Evolutionary conservation across 2,888 invertebrate genomes (phyloP).

Genomic region (Eremobia ochroleuca): DNA sequence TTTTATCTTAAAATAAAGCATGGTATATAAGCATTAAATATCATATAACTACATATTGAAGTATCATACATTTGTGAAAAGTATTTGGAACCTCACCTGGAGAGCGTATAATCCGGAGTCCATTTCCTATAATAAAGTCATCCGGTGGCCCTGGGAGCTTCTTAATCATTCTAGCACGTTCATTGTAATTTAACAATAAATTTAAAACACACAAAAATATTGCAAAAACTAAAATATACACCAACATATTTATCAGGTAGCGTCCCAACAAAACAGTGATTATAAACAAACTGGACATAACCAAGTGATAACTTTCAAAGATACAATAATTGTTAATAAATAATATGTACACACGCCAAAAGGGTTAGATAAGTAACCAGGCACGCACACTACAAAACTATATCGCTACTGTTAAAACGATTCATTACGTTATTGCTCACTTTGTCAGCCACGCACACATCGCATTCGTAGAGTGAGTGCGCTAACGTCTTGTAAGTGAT

Average conservation of each 20-base stretch:
- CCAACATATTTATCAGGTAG: conserved; percentile 53
- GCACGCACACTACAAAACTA: too few species aligned
- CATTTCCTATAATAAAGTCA: conserved; percentile 74
- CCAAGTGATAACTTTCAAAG: not conserved
- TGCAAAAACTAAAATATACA: conserved; percentile 47
- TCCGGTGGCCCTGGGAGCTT: conserved; percentile 76
- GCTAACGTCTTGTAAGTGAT: too few species aligned
- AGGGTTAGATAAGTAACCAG: too few species aligned
- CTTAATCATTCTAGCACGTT: conserved; percentile 68
- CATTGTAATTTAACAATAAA: conserved; percentile 65
- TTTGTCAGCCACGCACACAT: too few species aligned
- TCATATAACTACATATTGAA: too few species aligned
- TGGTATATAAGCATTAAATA: too few species aligned
- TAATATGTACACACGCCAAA: too few species aligned
- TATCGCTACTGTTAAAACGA: too few species aligned
- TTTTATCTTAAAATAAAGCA: too few species aligned
- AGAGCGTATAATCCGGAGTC: conserved; percentile 59
- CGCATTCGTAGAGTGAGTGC: too few species aligned
- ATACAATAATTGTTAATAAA: not conserved
- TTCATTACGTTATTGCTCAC: too few species aligned
- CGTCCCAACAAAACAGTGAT: conserved; percentile 12
- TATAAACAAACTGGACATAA: conserved; percentile 29
- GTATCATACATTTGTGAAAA: not conserved
- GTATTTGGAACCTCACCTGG: conserved; percentile 67
- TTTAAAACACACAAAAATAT: conserved; percentile 62